Conservation (phyloP, 2,113 vertebrate genomes). For the human region GRCh38 chr5:11368001-11368500, state of each 20-base stretch:
- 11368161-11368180: too few species aligned
- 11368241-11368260: too few species aligned
- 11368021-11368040: background rate
- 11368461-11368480: background rate
- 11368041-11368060: background rate
- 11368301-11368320: background rate
- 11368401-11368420: too few species aligned
- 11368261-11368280: background rate
- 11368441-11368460: background rate
- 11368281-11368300: background rate
- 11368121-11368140: background rate
- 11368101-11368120: background rate
- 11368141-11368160: background rate
- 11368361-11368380: background rate
- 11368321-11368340: too few species aligned
- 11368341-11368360: background rate
- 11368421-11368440: background rate
- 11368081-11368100: background rate
- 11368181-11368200: background rate
- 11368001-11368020: background rate
- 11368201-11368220: rapidly evolving
- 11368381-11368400: rapidly evolving
- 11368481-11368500: background rate
- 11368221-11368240: background rate
- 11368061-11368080: background rate